phyloP scores from a whole-genome alignment of 2,888 invertebrate species.

The Ferdinandea cuprea region DNA sequence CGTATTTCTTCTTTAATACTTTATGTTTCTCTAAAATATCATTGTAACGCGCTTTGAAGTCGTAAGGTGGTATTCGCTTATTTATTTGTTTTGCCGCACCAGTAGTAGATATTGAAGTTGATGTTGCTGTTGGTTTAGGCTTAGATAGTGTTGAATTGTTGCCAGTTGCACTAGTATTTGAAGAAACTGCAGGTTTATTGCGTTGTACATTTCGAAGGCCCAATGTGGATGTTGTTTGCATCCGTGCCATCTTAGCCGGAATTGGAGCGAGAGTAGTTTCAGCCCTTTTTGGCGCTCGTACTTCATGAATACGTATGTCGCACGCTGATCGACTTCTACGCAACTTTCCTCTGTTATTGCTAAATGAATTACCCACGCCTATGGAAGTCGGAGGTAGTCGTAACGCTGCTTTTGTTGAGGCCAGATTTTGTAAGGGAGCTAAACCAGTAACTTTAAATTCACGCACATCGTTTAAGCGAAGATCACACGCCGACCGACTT shows the following conservation, averaged over 20 bases:
- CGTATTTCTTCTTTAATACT: constrained; percentile 84
- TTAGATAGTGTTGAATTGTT: constrained; percentile 43
- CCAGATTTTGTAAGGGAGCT: background rate
- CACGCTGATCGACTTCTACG: constrained; percentile 80
- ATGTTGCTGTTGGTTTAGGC: constrained; percentile 39
- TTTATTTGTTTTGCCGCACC: constrained; percentile 80
- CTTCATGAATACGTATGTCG: constrained; percentile 77
- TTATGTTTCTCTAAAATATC: constrained; percentile 86
- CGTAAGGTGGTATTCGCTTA: constrained; percentile 86
- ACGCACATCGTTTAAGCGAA: constrained; percentile 75
- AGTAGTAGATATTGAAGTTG: constrained; percentile 74
- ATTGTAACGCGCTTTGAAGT: constrained; percentile 87
- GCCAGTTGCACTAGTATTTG: constrained; percentile 31
- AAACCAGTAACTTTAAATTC: background rate
- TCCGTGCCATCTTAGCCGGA: constrained; percentile 79
- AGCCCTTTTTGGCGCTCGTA: constrained; percentile 77
- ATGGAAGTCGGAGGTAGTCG: constrained; percentile 24
- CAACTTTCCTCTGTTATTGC: constrained; percentile 75
- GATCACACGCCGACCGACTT: constrained; percentile 80
- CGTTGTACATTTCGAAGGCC: background rate
- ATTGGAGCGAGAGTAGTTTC: constrained; percentile 79
- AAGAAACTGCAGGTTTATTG: constrained; percentile 11
- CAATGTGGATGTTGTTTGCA: constrained; percentile 18
- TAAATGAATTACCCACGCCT: constrained; percentile 60
- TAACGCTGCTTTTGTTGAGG: constrained; percentile 2